Percentiles rank a stretch among this genome's conserved stretches.
These are phyloP conservation scores for Mycalesis mineus DNA, from an alignment of 2,888 invertebrate genomes.

Conservation along the genomic window DNA sequence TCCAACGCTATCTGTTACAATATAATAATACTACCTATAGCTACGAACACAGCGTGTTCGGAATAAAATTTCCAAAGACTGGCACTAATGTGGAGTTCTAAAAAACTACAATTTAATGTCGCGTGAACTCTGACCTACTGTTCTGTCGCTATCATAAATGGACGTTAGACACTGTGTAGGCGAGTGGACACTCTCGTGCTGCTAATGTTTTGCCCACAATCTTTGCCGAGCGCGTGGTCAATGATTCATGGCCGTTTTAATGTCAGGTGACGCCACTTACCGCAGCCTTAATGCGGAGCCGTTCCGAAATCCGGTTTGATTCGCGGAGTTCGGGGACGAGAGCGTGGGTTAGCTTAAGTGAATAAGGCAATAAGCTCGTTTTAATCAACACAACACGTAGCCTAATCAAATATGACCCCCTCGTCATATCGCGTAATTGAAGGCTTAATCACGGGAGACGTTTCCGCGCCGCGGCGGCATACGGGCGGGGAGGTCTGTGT, in stretches of 20 bases:
- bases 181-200: conserved; percentile 26
- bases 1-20: conserved; percentile 25
- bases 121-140: conserved; percentile 4
- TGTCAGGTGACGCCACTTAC: conserved; percentile 48
- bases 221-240: conserved; percentile 34
- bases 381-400: conserved; percentile 75
- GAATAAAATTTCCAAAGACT: not conserved
- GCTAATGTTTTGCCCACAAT: conserved; percentile 23
- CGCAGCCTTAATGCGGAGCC: conserved; percentile 39
- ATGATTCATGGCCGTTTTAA: conserved; percentile 55
- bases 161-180: conserved; percentile 17
- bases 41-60: not conserved
- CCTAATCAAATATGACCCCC: conserved; percentile 76
- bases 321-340: conserved; percentile 30
- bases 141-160: not conserved
- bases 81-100: not conserved
- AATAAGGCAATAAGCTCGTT: conserved; percentile 74
- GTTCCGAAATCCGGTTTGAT: conserved; percentile 48
- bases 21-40: not conserved
- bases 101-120: not conserved
- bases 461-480: conserved; percentile 45
- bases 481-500: conserved; percentile 51
- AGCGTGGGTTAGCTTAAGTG: conserved; percentile 57
- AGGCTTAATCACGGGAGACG: conserved; percentile 73
- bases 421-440: conserved; percentile 74